Evolutionary conservation across 2,888 invertebrate species (phyloP).

Genomic region (Amblyjoppa proteus): DNA sequence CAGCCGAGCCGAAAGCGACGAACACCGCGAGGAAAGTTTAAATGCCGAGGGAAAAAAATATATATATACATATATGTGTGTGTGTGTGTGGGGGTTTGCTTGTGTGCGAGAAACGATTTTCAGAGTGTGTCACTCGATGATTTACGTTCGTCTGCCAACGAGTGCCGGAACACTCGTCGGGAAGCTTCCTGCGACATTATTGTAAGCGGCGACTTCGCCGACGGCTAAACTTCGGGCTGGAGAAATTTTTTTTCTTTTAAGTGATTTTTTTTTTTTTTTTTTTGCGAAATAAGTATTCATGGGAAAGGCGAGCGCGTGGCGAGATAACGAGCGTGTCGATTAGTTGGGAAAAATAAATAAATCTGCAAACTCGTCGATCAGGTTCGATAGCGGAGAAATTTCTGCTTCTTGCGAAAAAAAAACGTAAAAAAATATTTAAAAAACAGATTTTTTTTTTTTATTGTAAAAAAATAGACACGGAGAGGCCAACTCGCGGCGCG

Average conservation of each 20-base stretch:
- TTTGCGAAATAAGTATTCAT: background rate
- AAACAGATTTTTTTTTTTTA: too few species aligned
- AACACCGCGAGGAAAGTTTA: background rate
- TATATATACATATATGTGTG: too few species aligned
- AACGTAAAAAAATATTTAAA: too few species aligned
- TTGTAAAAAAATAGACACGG: conserved; percentile 10
- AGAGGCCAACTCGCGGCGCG: conserved; percentile 7
- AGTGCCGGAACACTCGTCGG: conserved; percentile 22
- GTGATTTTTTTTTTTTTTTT: too few species aligned
- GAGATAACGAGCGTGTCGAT: too few species aligned
- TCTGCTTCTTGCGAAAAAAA: too few species aligned
- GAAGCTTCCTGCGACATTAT: conserved; percentile 59
- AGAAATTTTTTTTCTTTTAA: too few species aligned
- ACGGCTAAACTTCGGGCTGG: conserved; percentile 18
- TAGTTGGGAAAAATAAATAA: background rate
- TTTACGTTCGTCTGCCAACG: conserved; percentile 72
- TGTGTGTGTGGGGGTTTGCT: background rate
- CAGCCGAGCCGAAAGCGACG: conserved; percentile 43
- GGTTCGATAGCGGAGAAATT: too few species aligned
- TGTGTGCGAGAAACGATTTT: conserved; percentile 68
- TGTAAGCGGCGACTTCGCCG: conserved; percentile 44
- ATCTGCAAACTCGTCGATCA: background rate
- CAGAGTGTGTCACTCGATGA: conserved; percentile 73
- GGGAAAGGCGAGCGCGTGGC: too few species aligned
- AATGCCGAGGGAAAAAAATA: background rate